Percentiles rank a stretch among this genome's conserved stretches.
Conservation (phyloP, 2,888 invertebrate genomes). For the Limnephilus auricula region DNA sequence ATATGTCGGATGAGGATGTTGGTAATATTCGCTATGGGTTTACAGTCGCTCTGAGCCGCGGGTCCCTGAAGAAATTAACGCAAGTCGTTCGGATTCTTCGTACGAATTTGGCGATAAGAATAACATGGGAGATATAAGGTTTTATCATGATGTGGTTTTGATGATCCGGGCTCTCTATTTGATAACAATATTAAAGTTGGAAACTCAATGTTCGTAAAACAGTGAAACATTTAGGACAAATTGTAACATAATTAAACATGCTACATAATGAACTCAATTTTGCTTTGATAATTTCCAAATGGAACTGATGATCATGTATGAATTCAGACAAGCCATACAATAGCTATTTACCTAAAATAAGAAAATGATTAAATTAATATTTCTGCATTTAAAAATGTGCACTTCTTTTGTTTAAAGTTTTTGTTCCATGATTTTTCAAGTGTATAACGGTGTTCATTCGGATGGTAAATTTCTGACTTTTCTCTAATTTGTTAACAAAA, state of each 20-base stretch:
- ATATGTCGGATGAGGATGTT: slow-evolving; percentile 16
- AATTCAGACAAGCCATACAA: too few species aligned
- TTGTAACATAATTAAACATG: neutral
- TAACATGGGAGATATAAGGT: slow-evolving; percentile 2
- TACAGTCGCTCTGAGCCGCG: slow-evolving; percentile 15
- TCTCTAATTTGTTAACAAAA: too few species aligned
- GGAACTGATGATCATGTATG: too few species aligned
- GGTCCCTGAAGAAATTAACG: slow-evolving; percentile 42
- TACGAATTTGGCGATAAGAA: slow-evolving; percentile 31
- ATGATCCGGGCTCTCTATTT: slow-evolving; percentile 14
- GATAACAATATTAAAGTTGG: neutral
- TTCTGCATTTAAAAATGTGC: too few species aligned
- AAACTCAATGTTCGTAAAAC: neutral
- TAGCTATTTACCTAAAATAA: too few species aligned
- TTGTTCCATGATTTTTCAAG: too few species aligned
- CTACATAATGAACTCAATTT: too few species aligned
- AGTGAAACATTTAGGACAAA: neutral
- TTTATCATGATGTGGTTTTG: neutral
- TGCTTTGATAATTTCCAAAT: too few species aligned
- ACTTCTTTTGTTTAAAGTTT: too few species aligned
- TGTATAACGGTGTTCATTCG: too few species aligned
- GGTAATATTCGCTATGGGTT: slow-evolving; percentile 19
- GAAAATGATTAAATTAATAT: too few species aligned
- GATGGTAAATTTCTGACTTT: too few species aligned
- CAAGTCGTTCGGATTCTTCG: slow-evolving; percentile 40